Percentiles rank a stretch among this genome's conserved stretches.
These are phyloP conservation scores for Pegea sp. DNA, from an alignment of 23 tunicate genomes.

Conservation along the genomic window DNA sequence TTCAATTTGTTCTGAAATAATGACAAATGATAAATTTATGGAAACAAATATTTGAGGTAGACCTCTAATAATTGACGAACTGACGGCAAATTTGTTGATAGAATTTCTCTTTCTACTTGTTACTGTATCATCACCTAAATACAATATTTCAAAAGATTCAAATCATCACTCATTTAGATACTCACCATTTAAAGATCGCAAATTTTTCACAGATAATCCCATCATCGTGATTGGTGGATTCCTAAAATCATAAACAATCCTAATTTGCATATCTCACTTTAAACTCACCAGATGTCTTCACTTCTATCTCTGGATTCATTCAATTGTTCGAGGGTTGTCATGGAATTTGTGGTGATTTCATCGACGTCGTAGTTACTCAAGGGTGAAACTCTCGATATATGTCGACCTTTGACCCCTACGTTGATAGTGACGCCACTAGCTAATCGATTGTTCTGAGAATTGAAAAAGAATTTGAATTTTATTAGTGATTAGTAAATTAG, in stretches of 20 bases:
- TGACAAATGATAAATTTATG: no score
- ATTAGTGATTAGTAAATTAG: neutral
- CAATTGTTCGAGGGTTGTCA: constrained; percentile 19
- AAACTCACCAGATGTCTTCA: constrained; percentile 14
- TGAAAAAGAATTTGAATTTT: neutral
- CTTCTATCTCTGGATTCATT: constrained; percentile 5
- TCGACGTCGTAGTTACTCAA: constrained; percentile 30
- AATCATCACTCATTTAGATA: no score
- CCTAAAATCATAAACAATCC: constrained; percentile 3
- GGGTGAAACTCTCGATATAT: constrained; percentile 30
- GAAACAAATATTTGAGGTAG: no score
- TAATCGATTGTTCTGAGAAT: constrained; percentile 34
- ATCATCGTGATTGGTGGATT: constrained; percentile 31
- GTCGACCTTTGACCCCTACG: constrained; percentile 9
- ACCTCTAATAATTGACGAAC: no score
- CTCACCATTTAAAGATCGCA: neutral
- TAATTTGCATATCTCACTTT: neutral
- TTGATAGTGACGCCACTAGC: constrained; percentile 31
- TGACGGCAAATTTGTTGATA: neutral
- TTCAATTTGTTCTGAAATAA: no score
- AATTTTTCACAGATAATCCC: constrained; percentile 23
- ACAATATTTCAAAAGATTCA: no score
- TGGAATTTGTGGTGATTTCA: constrained; percentile 3
- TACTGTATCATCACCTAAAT: neutral
- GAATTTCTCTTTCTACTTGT: neutral